Percentiles rank a stretch among this genome's conserved stretches.
These are phyloP conservation scores for Dinoponera quadriceps DNA, from an alignment of 1,140 invertebrate genomes.

Conservation along the genomic window DNA sequence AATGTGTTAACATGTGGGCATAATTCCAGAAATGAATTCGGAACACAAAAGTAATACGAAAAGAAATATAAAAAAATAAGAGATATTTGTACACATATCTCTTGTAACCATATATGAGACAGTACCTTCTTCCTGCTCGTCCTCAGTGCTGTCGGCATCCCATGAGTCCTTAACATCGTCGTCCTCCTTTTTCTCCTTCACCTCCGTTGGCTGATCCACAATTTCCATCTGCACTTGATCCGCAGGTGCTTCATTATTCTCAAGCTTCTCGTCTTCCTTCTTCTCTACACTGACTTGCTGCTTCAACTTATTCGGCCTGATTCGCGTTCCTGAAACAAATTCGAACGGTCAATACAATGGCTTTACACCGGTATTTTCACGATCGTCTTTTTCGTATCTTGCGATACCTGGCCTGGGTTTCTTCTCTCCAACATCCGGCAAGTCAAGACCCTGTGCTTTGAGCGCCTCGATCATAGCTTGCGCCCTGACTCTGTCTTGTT, in stretches of 20 bases:
- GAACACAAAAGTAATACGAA: too few relatives aligned
- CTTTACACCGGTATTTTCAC: not conserved
- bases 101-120: not conserved
- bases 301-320: constrained; percentile 89
- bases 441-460: constrained; percentile 92
- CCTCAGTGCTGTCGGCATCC: constrained; percentile 92
- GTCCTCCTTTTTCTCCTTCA: constrained; percentile 84
- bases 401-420: constrained; percentile 87
- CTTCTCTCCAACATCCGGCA: constrained; percentile 90
- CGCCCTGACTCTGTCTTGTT: constrained; percentile 94
- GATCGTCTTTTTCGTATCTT: not conserved
- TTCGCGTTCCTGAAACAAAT: constrained; percentile 87
- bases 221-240: constrained; percentile 87
- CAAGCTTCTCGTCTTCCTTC: constrained; percentile 85
- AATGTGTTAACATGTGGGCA: too few relatives aligned
- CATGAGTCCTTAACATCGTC: constrained; percentile 93
- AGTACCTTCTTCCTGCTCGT: constrained; percentile 86
- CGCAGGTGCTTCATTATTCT: constrained; percentile 84
- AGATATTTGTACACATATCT: too few relatives aligned
- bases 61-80: too few relatives aligned
- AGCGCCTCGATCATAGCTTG: constrained; percentile 95
- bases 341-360: constrained; percentile 2
- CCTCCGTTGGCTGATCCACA: constrained; percentile 83
- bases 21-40: too few relatives aligned
- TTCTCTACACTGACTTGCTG: constrained; percentile 82